These are phyloP conservation scores for Caerostris extrusa DNA, from an alignment of 1,140 invertebrate genomes.

Conservation along the genomic window DNA sequence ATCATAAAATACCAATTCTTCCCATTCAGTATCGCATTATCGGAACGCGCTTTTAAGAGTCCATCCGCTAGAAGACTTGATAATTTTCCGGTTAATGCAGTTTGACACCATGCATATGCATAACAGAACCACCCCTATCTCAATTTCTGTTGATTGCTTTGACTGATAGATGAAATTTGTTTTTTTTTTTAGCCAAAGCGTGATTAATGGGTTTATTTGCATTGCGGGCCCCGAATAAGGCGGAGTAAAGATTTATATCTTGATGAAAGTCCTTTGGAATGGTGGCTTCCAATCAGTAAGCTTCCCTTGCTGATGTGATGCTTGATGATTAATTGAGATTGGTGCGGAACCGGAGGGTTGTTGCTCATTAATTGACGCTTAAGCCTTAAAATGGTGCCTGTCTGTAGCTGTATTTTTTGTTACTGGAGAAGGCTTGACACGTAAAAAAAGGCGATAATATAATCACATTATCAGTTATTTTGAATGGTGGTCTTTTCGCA, in stretches of 20 bases:
- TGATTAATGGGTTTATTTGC: background rate
- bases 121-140: background rate
- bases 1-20: background rate
- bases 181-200: background rate
- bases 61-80: background rate
- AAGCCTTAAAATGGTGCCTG: background rate
- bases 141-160: constrained; percentile 3
- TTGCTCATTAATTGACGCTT: constrained; percentile 2
- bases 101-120: background rate
- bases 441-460: no score
- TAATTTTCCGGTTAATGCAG: background rate
- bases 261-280: background rate
- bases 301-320: background rate
- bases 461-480: no score
- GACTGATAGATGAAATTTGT: background rate
- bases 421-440: no score
- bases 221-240: background rate
- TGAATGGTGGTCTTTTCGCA: no score
- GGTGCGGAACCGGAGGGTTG: background rate
- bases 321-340: background rate
- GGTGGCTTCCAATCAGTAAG: background rate
- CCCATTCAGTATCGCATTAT: background rate
- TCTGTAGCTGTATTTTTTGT: background rate
- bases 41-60: background rate
- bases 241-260: constrained; percentile 2